Percentiles rank a stretch among this genome's conserved stretches.
These are phyloP conservation scores for Notoglanidium macrostoma DNA, from an alignment of 2,797 vertebrate genomes.

Conservation along the genomic window DNA sequence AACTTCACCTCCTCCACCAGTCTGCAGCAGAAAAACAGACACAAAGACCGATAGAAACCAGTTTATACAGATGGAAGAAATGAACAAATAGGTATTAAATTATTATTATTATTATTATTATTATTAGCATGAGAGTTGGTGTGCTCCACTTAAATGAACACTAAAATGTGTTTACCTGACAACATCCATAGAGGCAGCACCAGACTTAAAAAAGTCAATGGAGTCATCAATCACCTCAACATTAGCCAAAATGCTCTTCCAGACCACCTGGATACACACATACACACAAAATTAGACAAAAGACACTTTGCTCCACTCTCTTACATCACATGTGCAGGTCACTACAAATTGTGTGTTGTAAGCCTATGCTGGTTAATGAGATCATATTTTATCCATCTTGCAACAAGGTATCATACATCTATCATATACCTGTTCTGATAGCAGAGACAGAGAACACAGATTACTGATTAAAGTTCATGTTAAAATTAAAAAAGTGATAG, in stretches of 20 bases:
- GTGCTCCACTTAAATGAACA: not conserved
- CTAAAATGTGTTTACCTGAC: slow-evolving; percentile 74
- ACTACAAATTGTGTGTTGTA: not conserved
- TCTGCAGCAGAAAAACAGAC: slow-evolving; percentile 60
- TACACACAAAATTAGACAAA: not conserved
- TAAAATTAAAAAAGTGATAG: not conserved
- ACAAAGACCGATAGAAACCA: not conserved
- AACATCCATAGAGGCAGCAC: slow-evolving; percentile 88
- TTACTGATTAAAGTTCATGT: not conserved
- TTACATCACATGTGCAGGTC: not conserved
- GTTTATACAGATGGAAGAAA: not conserved
- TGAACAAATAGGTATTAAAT: not conserved
- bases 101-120: too few species aligned
- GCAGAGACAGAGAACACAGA: not conserved
- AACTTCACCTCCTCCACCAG: slow-evolving; percentile 87
- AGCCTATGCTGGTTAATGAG: slow-evolving; percentile 13
- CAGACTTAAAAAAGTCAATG: slow-evolving; percentile 89
- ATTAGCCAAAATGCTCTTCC: slow-evolving; percentile 83
- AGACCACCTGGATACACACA: slow-evolving; percentile 70
- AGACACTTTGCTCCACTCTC: not conserved
- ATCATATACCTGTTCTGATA: slow-evolving; percentile 12
- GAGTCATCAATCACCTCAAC: slow-evolving; percentile 75
- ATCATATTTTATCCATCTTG: not conserved
- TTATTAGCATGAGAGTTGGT: not conserved
- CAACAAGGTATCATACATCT: not conserved